A percentile compares a stretch with the other conserved stretches of the same genome.
Evolutionary conservation across 2,113 vertebrate species (phyloP).

Genomic region (Nesospiza acunhae): DNA sequence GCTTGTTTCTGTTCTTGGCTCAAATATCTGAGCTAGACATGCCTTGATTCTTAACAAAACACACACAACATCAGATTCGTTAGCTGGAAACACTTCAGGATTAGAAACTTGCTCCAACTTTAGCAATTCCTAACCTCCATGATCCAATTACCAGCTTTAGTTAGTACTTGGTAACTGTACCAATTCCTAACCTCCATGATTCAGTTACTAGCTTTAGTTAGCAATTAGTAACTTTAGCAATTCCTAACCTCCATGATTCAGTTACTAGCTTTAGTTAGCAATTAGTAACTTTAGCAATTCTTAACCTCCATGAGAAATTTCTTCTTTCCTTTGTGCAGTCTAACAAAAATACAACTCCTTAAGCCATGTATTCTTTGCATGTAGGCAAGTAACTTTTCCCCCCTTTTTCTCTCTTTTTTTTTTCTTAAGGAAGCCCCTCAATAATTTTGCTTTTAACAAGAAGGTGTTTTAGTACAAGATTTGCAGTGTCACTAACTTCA

Average conservation of each 20-base stretch:
- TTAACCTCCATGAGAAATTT: neutral
- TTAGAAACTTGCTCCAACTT: neutral
- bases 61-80: neutral
- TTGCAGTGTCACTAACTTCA: neutral
- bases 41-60: conserved; percentile 71
- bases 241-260: neutral
- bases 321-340: neutral
- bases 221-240: neutral
- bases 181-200: neutral
- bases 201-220: neutral
- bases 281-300: neutral
- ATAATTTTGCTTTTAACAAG: conserved; percentile 13
- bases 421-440: neutral
- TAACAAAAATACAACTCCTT: neutral
- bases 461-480: neutral
- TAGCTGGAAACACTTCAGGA: neutral
- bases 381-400: neutral
- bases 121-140: neutral
- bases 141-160: neutral
- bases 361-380: neutral
- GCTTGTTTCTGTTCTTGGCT: conserved; percentile 60
- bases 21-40: conserved; percentile 48
- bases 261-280: neutral
- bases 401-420: neutral
- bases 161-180: neutral